Conservation (phyloP, 2,113 vertebrate genomes). For the zebrafish (Danio rerio) region DNA sequence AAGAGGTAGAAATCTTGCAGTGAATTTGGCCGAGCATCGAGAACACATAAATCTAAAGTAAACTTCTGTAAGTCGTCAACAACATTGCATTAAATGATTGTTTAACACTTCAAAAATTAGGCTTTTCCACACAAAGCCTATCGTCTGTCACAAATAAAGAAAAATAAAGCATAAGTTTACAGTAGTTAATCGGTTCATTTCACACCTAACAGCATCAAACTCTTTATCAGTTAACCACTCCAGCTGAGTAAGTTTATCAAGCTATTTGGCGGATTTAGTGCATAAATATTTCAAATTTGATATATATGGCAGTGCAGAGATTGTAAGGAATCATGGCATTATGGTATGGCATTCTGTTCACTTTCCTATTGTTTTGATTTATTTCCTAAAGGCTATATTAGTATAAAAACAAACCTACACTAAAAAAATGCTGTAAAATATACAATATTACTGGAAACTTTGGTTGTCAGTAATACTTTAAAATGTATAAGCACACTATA, state of each 20-base stretch:
- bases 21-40: slow-evolving; percentile 32
- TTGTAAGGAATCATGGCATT: background rate
- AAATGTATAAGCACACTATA: no score
- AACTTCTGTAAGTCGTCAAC: background rate
- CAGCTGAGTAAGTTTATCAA: background rate
- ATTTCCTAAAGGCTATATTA: background rate
- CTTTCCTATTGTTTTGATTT: background rate
- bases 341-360: background rate
- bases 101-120: slow-evolving; percentile 42
- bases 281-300: background rate
- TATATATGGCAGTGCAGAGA: background rate
- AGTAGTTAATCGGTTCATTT: slow-evolving; percentile 15
- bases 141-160: background rate
- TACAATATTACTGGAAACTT: no score
- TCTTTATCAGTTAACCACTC: background rate
- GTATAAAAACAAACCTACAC: background rate
- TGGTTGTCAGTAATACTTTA: no score
- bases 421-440: no score
- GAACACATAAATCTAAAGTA: slow-evolving; percentile 42
- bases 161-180: slow-evolving; percentile 9
- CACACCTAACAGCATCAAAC: background rate
- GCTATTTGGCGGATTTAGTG: slow-evolving; percentile 5
- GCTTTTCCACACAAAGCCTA: slow-evolving; percentile 49
- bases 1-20: slow-evolving; percentile 48
- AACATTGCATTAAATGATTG: background rate